Evolutionary conservation across 2,797 vertebrate species (phyloP).

Genomic region (Cichlasoma orientale): DNA sequence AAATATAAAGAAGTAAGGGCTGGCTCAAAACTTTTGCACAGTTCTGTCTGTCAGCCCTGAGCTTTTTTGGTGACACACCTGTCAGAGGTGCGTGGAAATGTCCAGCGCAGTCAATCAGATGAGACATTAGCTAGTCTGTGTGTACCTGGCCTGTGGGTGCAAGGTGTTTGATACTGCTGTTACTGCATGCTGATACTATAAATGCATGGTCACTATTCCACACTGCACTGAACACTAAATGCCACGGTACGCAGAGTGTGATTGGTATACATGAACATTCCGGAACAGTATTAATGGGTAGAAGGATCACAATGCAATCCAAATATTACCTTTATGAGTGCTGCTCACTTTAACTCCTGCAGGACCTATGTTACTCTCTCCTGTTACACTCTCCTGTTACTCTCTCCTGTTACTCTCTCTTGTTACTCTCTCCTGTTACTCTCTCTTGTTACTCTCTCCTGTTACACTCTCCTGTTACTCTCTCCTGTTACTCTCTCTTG

Average conservation of each 20-base stretch:
- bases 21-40: background rate
- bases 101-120: background rate
- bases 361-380: too few relatives aligned
- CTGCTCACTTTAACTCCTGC: background rate
- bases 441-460: too few relatives aligned
- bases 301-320: background rate
- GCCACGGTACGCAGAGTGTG: background rate
- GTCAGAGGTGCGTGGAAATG: background rate
- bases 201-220: background rate
- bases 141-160: background rate
- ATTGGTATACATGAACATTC: background rate
- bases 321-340: background rate
- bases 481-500: too few relatives aligned
- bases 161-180: background rate
- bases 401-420: too few relatives aligned
- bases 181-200: background rate
- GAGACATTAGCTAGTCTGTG: background rate
- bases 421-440: too few relatives aligned
- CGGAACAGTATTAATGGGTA: background rate
- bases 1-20: background rate
- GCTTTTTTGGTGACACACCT: background rate
- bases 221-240: background rate
- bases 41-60: background rate
- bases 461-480: too few relatives aligned
- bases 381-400: too few relatives aligned